Conservation (phyloP, 2,113 vertebrate genomes). For the Bufo bufo region DNA sequence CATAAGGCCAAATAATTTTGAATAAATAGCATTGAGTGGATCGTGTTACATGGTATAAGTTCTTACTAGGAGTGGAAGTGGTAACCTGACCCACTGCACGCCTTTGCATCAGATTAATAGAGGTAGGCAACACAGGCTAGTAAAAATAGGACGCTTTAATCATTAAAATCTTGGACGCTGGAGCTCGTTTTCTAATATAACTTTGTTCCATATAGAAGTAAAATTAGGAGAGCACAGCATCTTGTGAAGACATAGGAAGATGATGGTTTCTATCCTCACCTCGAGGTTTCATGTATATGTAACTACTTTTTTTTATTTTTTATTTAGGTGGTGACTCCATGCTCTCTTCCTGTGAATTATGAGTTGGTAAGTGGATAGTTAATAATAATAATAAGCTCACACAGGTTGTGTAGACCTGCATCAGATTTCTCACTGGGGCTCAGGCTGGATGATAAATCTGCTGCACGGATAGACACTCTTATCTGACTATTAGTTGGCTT, state of each 20-base stretch:
- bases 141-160: constrained; percentile 4
- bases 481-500: too few relatives aligned
- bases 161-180: neutral
- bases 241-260: neutral
- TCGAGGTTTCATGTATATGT: neutral
- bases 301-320: neutral
- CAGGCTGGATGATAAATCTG: too few relatives aligned
- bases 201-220: neutral
- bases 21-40: constrained; percentile 28
- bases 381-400: too few relatives aligned
- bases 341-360: constrained; percentile 5
- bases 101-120: neutral
- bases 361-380: constrained; percentile 17
- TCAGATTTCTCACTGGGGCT: too few relatives aligned
- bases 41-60: neutral
- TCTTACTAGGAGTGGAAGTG: neutral
- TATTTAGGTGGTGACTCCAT: neutral
- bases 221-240: neutral
- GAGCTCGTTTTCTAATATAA: neutral
- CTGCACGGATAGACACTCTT: too few relatives aligned
- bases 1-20: constrained; percentile 31
- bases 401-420: too few relatives aligned
- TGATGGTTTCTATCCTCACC: too few relatives aligned
- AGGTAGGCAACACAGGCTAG: neutral
- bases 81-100: neutral